Conservation (phyloP, 2,113 vertebrate species). For the Petromus typicus region DNA sequence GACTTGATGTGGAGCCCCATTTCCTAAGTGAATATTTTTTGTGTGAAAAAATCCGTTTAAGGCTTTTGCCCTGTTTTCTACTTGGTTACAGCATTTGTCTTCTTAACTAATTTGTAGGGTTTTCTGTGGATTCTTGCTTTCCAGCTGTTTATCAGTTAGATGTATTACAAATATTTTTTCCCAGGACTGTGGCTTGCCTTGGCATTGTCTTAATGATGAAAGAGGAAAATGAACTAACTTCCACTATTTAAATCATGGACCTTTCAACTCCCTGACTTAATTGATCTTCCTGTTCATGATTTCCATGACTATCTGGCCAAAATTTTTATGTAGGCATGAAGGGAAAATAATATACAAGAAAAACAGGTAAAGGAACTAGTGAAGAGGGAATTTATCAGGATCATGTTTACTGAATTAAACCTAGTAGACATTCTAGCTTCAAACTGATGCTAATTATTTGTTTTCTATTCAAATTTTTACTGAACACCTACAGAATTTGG, state of each 20-base stretch:
- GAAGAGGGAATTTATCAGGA: neutral
- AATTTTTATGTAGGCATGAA: neutral
- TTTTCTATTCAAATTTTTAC: neutral
- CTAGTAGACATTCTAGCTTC: neutral
- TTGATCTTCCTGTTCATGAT: neutral
- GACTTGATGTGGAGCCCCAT: neutral
- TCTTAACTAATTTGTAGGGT: neutral
- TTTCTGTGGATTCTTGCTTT: neutral
- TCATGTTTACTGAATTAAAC: constrained; percentile 1
- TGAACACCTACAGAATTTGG: neutral
- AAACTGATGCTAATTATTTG: neutral
- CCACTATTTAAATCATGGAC: neutral
- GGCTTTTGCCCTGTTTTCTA: neutral
- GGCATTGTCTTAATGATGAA: neutral
- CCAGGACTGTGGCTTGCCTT: neutral
- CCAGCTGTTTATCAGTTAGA: neutral
- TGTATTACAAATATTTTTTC: neutral
- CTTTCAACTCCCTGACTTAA: neutral
- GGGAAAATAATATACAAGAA: neutral
- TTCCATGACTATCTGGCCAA: neutral
- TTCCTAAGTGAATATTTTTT: neutral
- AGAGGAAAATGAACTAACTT: neutral
- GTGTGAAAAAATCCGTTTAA: neutral
- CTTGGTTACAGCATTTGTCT: neutral
- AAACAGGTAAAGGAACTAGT: neutral